Evolutionary conservation across 2,888 invertebrate genomes (phyloP), one percentile per base, ranked within the genome.

Genomic region (Hyalella azteca): DNA sequence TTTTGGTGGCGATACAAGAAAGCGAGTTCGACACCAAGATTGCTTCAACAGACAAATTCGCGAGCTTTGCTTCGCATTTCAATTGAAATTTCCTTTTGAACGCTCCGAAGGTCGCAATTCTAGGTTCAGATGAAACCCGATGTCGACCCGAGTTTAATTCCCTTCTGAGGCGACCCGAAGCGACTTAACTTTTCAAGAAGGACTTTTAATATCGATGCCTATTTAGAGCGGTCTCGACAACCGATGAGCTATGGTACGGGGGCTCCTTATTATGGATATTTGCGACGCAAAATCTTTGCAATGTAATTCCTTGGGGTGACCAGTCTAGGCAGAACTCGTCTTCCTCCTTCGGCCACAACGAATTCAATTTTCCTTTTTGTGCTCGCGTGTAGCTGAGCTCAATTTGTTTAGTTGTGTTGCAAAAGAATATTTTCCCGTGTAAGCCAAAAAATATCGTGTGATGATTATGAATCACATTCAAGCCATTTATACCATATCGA

Each of bases 151-250:
- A 11, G 36, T 66, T 32, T 66, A 66, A 66, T 66, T 66, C 66
- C 66, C 66, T 5, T 32, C 39, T 19, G 36, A 66, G 66, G 66
- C 66, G 66, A 66, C 66, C 66, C 66, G 36, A 66, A 66, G 66
- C 66, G 32, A 66, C 66, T 66, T 66, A 66, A 66, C 66, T 66
- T 66, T 66, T 66, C 39, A 66, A 13, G 36, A 36, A 36, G 19
- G 19, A 66, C 54, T 66, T 66, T 66, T 66, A 66, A 66, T 66
- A 66, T 66, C 66, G 66, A 66, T 66, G 66, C 66, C 66, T 66
- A 66, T 66, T 66, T 66, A 32, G 66, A 15, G 36, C 36, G 22
- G 66, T 39, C 66, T 36, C 29, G 36, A 19, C 22, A 36, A 29
- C 66, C 66, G 36, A 66, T 66, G 66, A 66, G 66, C 39, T 36